A percentile compares a stretch with the other conserved stretches of the same genome.
Evolutionary conservation across 1,140 invertebrate genomes (phyloP).

Genomic region (Platyscapa corneri): DNA sequence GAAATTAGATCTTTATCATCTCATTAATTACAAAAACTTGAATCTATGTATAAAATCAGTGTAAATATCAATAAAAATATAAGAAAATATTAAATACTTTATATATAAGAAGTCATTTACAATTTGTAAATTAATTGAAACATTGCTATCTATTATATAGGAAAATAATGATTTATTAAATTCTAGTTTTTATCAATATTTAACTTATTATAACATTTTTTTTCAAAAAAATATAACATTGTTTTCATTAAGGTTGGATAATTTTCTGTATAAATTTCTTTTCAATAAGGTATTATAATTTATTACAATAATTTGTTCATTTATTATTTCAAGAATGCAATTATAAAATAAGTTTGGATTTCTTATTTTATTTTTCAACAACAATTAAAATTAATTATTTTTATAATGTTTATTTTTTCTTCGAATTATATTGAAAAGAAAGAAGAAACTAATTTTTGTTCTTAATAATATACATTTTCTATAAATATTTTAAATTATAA

Average conservation of each 20-base stretch:
- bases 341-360: background rate
- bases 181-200: background rate
- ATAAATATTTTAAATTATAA: background rate
- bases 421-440: background rate
- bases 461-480: background rate
- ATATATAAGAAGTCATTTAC: background rate
- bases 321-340: too few relatives aligned
- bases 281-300: background rate
- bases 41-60: background rate
- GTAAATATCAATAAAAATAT: slow-evolving; percentile 13
- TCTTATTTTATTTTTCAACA: background rate
- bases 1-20: slow-evolving; percentile 10
- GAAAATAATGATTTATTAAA: background rate
- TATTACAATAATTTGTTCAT: background rate
- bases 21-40: background rate
- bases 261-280: too few relatives aligned
- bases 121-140: slow-evolving; percentile 15
- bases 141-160: background rate
- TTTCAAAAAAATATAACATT: too few relatives aligned
- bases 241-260: too few relatives aligned
- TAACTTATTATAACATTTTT: background rate
- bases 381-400: background rate
- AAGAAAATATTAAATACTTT: slow-evolving; percentile 5
- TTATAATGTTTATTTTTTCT: background rate
- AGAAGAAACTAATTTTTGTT: background rate